Conservation (phyloP, 1,140 invertebrate genomes). For the Zaprionus camerounensis region DNA sequence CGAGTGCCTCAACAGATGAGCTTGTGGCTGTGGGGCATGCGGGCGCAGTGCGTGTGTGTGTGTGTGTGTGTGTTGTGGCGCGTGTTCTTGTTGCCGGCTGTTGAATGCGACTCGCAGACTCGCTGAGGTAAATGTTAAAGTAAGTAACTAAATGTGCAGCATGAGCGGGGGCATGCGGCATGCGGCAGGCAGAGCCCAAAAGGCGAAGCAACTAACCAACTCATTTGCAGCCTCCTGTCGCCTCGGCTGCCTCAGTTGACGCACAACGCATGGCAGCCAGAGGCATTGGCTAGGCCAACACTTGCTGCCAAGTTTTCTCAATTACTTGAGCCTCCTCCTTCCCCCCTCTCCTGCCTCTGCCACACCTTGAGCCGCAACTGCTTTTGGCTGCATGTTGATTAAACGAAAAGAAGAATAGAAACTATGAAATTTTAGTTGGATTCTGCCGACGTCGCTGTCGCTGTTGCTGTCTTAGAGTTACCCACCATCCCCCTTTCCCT, state of each 20-base stretch:
- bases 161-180: conserved; percentile 14
- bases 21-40: neutral
- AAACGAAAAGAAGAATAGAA: conserved; percentile 77
- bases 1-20: conserved; percentile 60
- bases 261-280: conserved; percentile 39
- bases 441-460: conserved; percentile 17
- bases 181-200: conserved; percentile 10
- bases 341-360: neutral
- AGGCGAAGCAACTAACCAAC: conserved; percentile 49
- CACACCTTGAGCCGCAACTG: conserved; percentile 31
- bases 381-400: conserved; percentile 64
- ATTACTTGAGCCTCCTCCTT: conserved; percentile 56
- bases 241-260: neutral
- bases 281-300: conserved; percentile 48
- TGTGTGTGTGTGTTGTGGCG: neutral
- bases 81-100: conserved; percentile 16
- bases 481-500: too few species aligned
- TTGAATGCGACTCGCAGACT: conserved; percentile 31
- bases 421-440: conserved; percentile 61
- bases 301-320: conserved; percentile 78
- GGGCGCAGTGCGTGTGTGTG: neutral
- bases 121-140: conserved; percentile 72
- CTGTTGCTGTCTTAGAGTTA: conserved; percentile 15
- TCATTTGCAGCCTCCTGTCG: conserved; percentile 53
- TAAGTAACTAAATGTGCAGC: conserved; percentile 64